Base-by-base conservation (phyloP, 2,797 vertebrate species). In the Streptopelia turtur region DNA sequence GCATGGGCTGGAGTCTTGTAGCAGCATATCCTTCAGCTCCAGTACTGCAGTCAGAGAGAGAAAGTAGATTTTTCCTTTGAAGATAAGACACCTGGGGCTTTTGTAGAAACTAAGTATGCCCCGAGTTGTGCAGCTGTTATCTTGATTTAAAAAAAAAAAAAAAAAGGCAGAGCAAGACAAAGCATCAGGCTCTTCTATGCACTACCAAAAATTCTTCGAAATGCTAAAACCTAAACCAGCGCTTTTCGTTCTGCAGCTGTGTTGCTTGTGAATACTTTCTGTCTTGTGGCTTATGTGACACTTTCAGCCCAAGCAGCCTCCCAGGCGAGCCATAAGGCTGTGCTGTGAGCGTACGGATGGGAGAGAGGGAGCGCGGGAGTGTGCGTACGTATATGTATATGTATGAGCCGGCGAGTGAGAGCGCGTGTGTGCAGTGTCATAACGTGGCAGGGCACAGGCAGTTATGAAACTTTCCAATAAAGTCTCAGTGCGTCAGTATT, bases 381-480 rank as follows among this genome's bases (percentile, higher is more conserved):
- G 69, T 28, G 33, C 18, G 15, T 25, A 25, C 16, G 41, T 43
- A 43, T 43, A 43, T 87, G 80, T 71, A 3, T 64, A 22, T 35
- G 65, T 47, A 2, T 14, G 68, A 68, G 74, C 2, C 24, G 56
- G 45, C 47, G 50, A 80, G 79, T 2, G 23, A 50, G 72, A 78
- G 78, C 18, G 37, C 0, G 5, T 47, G 87, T 43, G 47, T 59
- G 78, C 77, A 1, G 52, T 94, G 93, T 94, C 31, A 8, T 77
- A 94, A 95, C 5, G 61, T 83, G 87, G 89, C 89, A 69, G 68
- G 91, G 89, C 91, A 57, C 66, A 76, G 77, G 65, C 87, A 69
- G 35, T 96, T 97, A 82, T 3, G 92, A 97, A 97, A 97, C 91
- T 92, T 96, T 77, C 57, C 93, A 89, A 18, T 95, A 47, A 93